phyloP scores from a whole-genome alignment of 2,113 vertebrate genomes.

The Sciurus niger region DNA sequence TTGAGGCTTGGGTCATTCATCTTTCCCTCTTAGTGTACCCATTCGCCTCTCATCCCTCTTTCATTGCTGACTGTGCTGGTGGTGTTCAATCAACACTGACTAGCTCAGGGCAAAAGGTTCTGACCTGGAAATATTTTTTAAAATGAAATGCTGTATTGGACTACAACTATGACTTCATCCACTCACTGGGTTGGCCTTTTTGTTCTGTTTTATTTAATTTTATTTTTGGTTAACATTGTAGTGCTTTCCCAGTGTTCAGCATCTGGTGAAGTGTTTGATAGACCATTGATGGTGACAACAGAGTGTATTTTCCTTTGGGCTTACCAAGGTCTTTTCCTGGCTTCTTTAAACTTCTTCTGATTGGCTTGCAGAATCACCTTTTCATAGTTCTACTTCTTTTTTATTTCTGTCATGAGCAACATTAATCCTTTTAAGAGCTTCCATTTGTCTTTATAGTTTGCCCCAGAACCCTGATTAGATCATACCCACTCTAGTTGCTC shows the following conservation, averaged over 20 bases:
- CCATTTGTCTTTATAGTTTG: neutral
- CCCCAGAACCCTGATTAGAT: neutral
- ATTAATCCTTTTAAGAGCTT: neutral
- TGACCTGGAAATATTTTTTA: neutral
- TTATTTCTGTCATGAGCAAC: slow-evolving; percentile 18
- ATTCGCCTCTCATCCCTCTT: neutral
- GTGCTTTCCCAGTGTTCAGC: neutral
- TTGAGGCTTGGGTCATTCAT: neutral
- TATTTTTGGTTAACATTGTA: neutral
- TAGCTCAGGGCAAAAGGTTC: neutral
- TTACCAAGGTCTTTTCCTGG: neutral
- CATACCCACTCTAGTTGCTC: neutral
- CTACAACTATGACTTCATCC: neutral
- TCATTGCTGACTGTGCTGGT: neutral
- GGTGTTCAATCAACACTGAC: neutral
- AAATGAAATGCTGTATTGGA: slow-evolving; percentile 6
- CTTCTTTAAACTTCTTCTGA: neutral
- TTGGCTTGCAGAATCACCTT: neutral
- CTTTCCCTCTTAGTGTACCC: neutral
- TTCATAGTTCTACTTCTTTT: neutral
- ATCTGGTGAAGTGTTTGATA: neutral
- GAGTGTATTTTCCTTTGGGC: neutral
- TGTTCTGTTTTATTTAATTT: neutral
- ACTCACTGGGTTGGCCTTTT: neutral
- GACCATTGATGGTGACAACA: neutral